A percentile compares a stretch with the other conserved stretches of the same genome.
phyloP scores from a whole-genome alignment of 1,140 invertebrate species.

The Drosophila ironensis region DNA sequence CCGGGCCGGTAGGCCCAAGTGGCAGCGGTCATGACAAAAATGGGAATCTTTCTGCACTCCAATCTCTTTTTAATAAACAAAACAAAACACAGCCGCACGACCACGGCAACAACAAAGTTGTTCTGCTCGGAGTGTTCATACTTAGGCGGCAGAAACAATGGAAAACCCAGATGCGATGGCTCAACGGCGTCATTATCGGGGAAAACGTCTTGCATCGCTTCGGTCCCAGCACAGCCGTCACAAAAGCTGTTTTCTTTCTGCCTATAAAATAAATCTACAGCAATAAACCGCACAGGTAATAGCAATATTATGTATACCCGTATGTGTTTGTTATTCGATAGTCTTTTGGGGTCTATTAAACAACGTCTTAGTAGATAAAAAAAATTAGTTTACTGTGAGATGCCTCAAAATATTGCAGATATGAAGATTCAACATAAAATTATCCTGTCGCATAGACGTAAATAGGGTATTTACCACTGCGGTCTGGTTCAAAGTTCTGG shows the following conservation, averaged over 20 bases:
- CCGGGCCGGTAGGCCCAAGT: constrained; percentile 18
- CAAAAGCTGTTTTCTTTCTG: constrained; percentile 25
- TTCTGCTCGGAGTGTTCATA: constrained; percentile 62
- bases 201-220: constrained; percentile 57
- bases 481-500: constrained; percentile 11
- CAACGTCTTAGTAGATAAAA: too few relatives aligned
- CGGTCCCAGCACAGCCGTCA: constrained; percentile 8
- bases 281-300: too few relatives aligned
- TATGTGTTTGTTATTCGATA: too few relatives aligned
- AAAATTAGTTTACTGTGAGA: too few relatives aligned
- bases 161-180: constrained; percentile 31
- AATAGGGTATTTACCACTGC: constrained; percentile 14
- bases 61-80: constrained; percentile 79
- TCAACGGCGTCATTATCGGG: constrained; percentile 70
- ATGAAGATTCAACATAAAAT: too few relatives aligned
- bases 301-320: too few relatives aligned
- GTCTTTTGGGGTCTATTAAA: too few relatives aligned
- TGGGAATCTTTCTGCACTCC: constrained; percentile 56
- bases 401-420: too few relatives aligned
- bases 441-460: too few relatives aligned
- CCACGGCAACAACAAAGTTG: constrained; percentile 40
- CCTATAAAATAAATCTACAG: background rate
- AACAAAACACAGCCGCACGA: constrained; percentile 42
- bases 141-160: constrained; percentile 48
- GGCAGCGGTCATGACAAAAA: constrained; percentile 54